phyloP scores from a whole-genome alignment of 2,888 invertebrate species.

The Stenolophus ochropezus region DNA sequence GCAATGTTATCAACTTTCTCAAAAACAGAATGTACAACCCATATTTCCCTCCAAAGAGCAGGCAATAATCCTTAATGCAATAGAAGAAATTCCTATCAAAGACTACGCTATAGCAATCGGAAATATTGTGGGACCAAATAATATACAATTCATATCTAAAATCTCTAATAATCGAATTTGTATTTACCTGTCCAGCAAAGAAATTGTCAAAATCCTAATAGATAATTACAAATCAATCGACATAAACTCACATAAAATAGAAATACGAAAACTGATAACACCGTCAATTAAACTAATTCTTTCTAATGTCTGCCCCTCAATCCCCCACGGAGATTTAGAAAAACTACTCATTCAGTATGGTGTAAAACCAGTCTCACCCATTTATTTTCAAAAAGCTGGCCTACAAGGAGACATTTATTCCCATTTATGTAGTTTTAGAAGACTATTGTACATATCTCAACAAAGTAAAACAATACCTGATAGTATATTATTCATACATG shows the following conservation, averaged over 20 bases:
- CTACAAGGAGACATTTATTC: neutral
- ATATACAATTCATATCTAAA: conserved; percentile 6
- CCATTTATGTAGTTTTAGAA: conserved; percentile 11
- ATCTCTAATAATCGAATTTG: conserved; percentile 22
- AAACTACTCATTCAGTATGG: conserved; percentile 1
- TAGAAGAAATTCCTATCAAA: neutral
- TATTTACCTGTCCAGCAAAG: conserved; percentile 18
- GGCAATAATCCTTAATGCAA: conserved; percentile 11
- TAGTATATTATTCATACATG: conserved; percentile 4
- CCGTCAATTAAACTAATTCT: conserved; percentile 5
- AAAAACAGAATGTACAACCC: neutral
- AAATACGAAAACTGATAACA: conserved; percentile 13
- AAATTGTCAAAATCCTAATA: conserved; percentile 21
- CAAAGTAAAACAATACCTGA: conserved; percentile 16
- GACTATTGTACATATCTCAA: neutral
- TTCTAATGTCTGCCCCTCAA: neutral
- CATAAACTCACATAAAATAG: neutral
- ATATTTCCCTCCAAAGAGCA: neutral
- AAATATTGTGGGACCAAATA: conserved; percentile 10
- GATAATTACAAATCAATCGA: conserved; percentile 1
- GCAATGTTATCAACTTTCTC: neutral
- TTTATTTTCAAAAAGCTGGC: conserved; percentile 14
- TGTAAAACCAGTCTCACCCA: conserved; percentile 10
- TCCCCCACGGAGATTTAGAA: neutral
- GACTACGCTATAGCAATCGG: conserved; percentile 21